Base-by-base conservation (phyloP, 2,888 invertebrate species). In the Temnothorax rugatulus region DNA sequence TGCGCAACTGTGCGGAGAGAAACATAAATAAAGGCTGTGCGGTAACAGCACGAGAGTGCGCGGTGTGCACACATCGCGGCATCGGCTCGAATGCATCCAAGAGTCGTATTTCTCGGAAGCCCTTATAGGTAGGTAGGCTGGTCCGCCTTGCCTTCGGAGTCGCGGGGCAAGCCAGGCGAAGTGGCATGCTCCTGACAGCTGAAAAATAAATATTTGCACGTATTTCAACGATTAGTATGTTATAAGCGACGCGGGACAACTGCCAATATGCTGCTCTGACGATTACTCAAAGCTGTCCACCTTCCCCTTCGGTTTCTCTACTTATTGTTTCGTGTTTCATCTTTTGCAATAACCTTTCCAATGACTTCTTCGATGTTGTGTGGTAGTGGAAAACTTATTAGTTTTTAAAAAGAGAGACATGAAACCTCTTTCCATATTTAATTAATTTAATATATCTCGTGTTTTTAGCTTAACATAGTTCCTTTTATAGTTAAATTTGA, bases 181-280 rank as follows among this genome's bases (percentile, higher is more conserved):
- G 87, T 88, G 21, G 87, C 85, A 88, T 92, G 92, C 89, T 81
- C 83, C 75, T 92, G 92, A 92, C 92, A 93, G 92, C 83, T 90
- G 84, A 85, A 88, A 89, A 90, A 93, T 92, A 92, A 92, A 93
- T 92, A 92, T 93, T 92, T 92, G 92, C 90, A 71, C 91, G 90
- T 91, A 92, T 93, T 92, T 92, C 90, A 92, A 90, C 90, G 93
- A 93, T 92, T 92, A 93, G 91, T 90, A 89, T 87, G 87, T 89
- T 90, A 89, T 87, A 91, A 89, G 87, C 87, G 87, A 88, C 81
- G 86, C 85, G 86, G 87, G 89, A 89, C 85, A 88, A 84, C 84
- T 86, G 71, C 84, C 79, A 59, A 81, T 81, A 81, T 59, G 59
- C 47, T 34, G 9, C 21, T 47, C 73, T 34, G 25, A 71, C 57